Base-by-base conservation (phyloP, 2,888 invertebrate genomes). In the Pocota personata region DNA sequence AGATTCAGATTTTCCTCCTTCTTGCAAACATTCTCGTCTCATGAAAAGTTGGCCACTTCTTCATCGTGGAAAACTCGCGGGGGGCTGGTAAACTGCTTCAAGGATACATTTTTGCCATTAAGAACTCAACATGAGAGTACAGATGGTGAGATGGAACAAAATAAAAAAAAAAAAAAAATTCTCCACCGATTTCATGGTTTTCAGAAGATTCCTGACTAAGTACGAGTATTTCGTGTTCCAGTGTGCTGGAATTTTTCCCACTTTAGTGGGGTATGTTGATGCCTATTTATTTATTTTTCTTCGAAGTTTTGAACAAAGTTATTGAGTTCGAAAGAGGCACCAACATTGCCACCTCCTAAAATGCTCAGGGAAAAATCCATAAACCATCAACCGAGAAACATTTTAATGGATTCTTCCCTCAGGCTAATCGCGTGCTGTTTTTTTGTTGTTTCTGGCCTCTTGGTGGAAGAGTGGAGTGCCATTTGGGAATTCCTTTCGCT, bases 311-410 rank as follows among this genome's bases (percentile, higher is more conserved):
- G 24, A 43, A 55, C 64, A 55, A 72, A 72, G 57, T 40, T 66
- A 72, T 66, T 66, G 50, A 58, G 66, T 58, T 72, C 57, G 40
- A 48, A 48, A 50, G 46, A 32, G 30, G 52, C 21, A 32, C 21
- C 3, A 43, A n/a, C 35, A 69, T 19, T 40, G 24, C 35, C 60
- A 69, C 37, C 46, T 62, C 12, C 43, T 58, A 30, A 50, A 64
- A 72, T 37, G 32, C 37, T 72, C 58, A 43, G 21, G 46, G 58
- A 40, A 58, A 72, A 77, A 82, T 77, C 72, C 58, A 82, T 82
- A 72, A 77, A 77, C 82, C 76, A 82, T 82, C 72, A 82, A 82
- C 76, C 57, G 58, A 72, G 71, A 77, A 82, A 77, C 71, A 82
- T 77, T 72, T 82, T 82, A 82, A 82, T 82, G 82, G 82, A 72